Base-by-base conservation (phyloP, 30 jellyfish, hydroid and myxozoan genomes). In the Aurelia sp. region DNA sequence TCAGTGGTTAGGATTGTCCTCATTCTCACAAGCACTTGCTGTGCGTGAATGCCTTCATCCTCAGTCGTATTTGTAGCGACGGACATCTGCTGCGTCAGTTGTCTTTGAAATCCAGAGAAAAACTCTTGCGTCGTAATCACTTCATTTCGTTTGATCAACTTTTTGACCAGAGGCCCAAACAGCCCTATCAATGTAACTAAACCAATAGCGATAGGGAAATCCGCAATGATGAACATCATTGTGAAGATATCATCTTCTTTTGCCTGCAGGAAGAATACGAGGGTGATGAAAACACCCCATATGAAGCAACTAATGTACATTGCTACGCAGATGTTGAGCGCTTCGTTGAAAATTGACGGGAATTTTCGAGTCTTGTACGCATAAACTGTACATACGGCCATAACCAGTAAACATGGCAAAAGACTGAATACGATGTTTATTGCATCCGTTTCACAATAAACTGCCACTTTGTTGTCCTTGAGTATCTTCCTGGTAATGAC, bases 301-400 rank as follows among this genome's bases (percentile, higher is more conserved):
- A 88, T 66, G 55, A 95, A 89, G 53, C 95, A 87, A 18, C 96
- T 95, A 59, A 90, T 62, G 70, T 89, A 95, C 99, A 95, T 95
- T 27, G 99, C 86, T 7, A 95, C 58, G 78, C 97, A 92, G 50
- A 90, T 95, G 80, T 85, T 90, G 51, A 79, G 65, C 19, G 97
- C 80, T 58, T 95, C 99, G 61, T 91, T 95, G 93, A 80, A 90
- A 52, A 82, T 90, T 17, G 95, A 90, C 2, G 99, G 99, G 21
- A 95, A 82, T 18, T 95, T 95, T 63, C 99, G 73, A 47, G 99
- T 95, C 85, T 90, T 90, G 92, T 52, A 95, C 52, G 98, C 98
- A 73, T 70, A 95, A 13, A 71, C 69, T 33, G 99, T 90, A 50
- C 99, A 80, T 10, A 89, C 88, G 1, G 88, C 81, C 96, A 95